Conservation (phyloP, 1,140 invertebrate genomes). For the Delia radicum region DNA sequence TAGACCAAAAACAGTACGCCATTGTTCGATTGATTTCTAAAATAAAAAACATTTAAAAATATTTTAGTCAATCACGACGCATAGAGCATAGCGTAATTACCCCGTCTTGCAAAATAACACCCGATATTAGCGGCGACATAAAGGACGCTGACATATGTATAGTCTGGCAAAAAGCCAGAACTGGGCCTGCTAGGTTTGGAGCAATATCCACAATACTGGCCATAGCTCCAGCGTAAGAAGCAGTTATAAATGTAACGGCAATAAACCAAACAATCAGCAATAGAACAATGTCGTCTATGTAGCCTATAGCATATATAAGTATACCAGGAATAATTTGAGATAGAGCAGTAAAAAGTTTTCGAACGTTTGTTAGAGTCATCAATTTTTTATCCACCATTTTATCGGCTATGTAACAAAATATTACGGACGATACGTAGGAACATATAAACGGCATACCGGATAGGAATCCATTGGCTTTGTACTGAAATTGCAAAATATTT, state of each 20-base stretch:
- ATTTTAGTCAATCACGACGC: no score
- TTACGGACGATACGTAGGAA: slow-evolving; percentile 69
- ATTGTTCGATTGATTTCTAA: slow-evolving; percentile 62
- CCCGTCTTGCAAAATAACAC: slow-evolving; percentile 60
- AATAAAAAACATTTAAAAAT: slow-evolving; percentile 21
- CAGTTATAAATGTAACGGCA: slow-evolving; percentile 71
- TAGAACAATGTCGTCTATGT: slow-evolving; percentile 63
- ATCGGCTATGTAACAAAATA: slow-evolving; percentile 72
- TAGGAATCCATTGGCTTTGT: slow-evolving; percentile 69
- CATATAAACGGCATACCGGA: slow-evolving; percentile 69
- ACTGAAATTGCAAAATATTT: slow-evolving; percentile 67
- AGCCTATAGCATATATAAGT: slow-evolving; percentile 66
- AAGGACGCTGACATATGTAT: slow-evolving; percentile 76
- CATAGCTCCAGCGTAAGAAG: slow-evolving; percentile 75
- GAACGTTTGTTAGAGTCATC: slow-evolving; percentile 64
- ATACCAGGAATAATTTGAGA: slow-evolving; percentile 73
- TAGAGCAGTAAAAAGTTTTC: slow-evolving; percentile 69
- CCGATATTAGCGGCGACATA: slow-evolving; percentile 65
- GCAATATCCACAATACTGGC: slow-evolving; percentile 73
- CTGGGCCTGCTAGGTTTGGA: slow-evolving; percentile 71
- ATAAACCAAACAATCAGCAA: slow-evolving; percentile 68
- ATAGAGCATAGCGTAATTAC: no score
- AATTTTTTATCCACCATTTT: slow-evolving; percentile 62
- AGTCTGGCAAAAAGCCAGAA: slow-evolving; percentile 73
- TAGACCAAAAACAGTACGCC: slow-evolving; percentile 73